phyloP scores from a whole-genome alignment of 2,113 vertebrate species.

The Kryptolebias marmoratus region DNA sequence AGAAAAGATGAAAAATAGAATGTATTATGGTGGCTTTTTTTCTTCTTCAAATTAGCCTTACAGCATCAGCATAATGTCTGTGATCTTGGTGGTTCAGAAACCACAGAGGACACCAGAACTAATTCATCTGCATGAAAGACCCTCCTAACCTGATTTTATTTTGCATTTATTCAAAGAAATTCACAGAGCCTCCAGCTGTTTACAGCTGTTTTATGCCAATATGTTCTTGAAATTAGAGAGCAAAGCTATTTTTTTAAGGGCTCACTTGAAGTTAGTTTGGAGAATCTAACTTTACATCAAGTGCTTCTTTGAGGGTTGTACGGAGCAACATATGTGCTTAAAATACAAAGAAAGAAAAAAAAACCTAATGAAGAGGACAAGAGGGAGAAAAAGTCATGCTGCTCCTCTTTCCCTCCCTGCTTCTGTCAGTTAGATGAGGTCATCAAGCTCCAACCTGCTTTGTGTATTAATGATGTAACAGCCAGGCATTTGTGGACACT shows the following conservation, averaged over 20 bases:
- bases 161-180: conserved; percentile 59
- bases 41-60: conserved; percentile 58
- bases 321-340: too few species aligned
- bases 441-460: conserved; percentile 70
- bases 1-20: conserved; percentile 58
- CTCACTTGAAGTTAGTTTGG: conserved; percentile 32
- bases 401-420: conserved; percentile 47
- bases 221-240: conserved; percentile 22
- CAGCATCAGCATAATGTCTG: conserved; percentile 37
- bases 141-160: conserved; percentile 41
- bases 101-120: conserved; percentile 46
- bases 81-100: conserved; percentile 33
- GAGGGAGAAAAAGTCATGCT: conserved; percentile 38
- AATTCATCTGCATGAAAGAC: conserved; percentile 46
- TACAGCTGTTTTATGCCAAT: conserved; percentile 36
- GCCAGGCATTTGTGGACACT: conserved; percentile 52
- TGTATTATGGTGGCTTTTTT: conserved; percentile 46
- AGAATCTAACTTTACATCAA: conserved; percentile 1
- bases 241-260: conserved; percentile 24
- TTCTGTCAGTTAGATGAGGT: conserved; percentile 70
- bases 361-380: conserved; percentile 41
- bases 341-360: neutral
- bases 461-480: conserved; percentile 71
- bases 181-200: conserved; percentile 43
- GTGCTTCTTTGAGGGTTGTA: too few species aligned